Evolutionary conservation across 2,797 vertebrate genomes (phyloP), one percentile per base, ranked within the genome.

Genomic region (Schizopygopsis malacanthus): DNA sequence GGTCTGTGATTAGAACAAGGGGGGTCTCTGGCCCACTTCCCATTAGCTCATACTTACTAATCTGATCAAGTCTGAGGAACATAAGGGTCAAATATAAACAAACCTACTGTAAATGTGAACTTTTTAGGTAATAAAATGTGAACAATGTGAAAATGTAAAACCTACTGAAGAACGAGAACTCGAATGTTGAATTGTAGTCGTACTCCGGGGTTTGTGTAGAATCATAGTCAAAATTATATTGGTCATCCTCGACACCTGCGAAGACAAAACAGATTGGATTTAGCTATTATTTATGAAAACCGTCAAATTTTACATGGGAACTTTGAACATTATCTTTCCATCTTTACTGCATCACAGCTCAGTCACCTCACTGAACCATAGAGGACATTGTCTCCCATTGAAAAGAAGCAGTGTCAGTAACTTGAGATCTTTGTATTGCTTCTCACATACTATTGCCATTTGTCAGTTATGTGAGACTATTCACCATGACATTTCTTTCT

Each of bases 101-200:
- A 50, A 47, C n/a, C 18, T 5, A 45, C 28, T 6, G 16, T 82
- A 22, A 28, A 72, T 22, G 39, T 45, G 10, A 25, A 43, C 7
- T 22, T 10, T 7, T 52, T 54, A 56, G 7, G 50, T 82, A 28
- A 28, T 39, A 70, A 54, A 13, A 45, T 6, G 41, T n/a, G 28
- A 28, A 28, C 37, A 43, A 6, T 73, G 15, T 69, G 41, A 54
- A 54, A 59, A 41, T 52, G 52, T 13, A 33, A 89, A 72, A 92
- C 94, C 88, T 84, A 96, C 95, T 96, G 90, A 6, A 95, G 87
- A 95, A 93, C 69, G 8, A 89, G 91, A 91, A 92, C 0, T 91
- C 87, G 50, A 95, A 89, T 89, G 93, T 94, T 82, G 87, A 47
- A 78, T 94, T 94, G 91, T 92, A 90, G 87, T 94, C 92, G 10